A percentile compares a stretch with the other conserved stretches of the same genome.
Evolutionary conservation across 2,113 vertebrate genomes (phyloP).

Genomic region (Pungitius pungitius): DNA sequence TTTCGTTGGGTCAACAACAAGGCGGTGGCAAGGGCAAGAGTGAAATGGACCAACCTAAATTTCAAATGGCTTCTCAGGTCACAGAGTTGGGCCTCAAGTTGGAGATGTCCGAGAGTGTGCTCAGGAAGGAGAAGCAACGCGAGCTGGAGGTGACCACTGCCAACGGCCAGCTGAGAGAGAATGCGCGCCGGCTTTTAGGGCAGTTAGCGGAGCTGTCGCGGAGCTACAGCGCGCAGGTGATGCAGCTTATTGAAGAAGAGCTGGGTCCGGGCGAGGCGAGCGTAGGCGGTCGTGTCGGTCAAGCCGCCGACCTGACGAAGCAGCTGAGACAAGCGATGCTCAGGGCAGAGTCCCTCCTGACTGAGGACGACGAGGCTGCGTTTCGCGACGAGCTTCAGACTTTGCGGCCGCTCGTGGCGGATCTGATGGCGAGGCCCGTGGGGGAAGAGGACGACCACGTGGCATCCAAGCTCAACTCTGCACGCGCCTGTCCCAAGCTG

Average conservation of each 20-base stretch:
- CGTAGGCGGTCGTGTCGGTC: conserved; percentile 35
- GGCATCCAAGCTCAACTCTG: conserved; percentile 39
- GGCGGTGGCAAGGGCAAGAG: not conserved
- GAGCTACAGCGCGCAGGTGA: conserved; percentile 55
- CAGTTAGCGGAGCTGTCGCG: conserved; percentile 58
- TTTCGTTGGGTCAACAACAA: not conserved
- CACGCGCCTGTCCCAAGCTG: conserved; percentile 57
- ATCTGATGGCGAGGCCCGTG: conserved; percentile 46
- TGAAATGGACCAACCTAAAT: conserved; percentile 57
- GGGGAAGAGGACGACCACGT: conserved; percentile 16
- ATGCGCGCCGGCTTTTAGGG: conserved; percentile 47
- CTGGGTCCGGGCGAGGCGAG: conserved; percentile 64
- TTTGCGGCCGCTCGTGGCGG: conserved; percentile 51
- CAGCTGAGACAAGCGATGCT: conserved; percentile 65
- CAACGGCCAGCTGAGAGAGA: conserved; percentile 64
- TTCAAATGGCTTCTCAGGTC: conserved; percentile 63
- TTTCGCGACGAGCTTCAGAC: conserved; percentile 46
- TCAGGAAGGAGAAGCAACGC: conserved; percentile 57
- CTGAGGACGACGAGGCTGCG: conserved; percentile 45
- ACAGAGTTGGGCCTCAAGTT: conserved; percentile 68
- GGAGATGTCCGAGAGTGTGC: conserved; percentile 57
- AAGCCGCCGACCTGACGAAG: conserved; percentile 47
- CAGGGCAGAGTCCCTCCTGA: conserved; percentile 57
- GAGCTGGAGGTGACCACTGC: conserved; percentile 51
- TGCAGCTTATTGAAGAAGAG: conserved; percentile 66